Conservation (phyloP, 2,888 invertebrate genomes). For the Sesamia inferens region DNA sequence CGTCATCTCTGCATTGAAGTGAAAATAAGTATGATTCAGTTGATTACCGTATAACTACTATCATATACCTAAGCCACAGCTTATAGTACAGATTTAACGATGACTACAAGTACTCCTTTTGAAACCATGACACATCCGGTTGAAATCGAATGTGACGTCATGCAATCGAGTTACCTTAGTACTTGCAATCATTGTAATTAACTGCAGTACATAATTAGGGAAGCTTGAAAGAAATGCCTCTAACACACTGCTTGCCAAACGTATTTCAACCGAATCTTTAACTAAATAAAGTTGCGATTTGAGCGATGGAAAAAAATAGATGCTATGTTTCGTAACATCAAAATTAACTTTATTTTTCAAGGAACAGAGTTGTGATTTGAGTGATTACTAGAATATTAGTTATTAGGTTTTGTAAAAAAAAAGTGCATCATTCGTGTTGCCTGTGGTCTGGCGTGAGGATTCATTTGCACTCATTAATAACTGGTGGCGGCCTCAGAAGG, state of each 20-base stretch:
- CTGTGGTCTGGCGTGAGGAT: constrained; percentile 39
- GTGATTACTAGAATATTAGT: background rate
- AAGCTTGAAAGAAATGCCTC: constrained; percentile 20
- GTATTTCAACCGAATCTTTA: background rate
- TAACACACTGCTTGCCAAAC: background rate
- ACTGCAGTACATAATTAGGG: constrained; percentile 35
- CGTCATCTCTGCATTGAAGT: constrained; percentile 13
- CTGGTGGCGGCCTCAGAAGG: constrained; percentile 28
- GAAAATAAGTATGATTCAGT: constrained; percentile 32
- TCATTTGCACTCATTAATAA: constrained; percentile 57
- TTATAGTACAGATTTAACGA: background rate
- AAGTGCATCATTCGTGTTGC: constrained; percentile 29
- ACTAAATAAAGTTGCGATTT: background rate
- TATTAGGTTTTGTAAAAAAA: constrained; percentile 28
- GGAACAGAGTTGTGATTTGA: background rate
- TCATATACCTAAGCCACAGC: constrained; percentile 16
- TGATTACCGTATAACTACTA: constrained; percentile 23
- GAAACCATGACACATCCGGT: constrained; percentile 48
- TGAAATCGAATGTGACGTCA: constrained; percentile 47
- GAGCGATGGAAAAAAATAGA: background rate
- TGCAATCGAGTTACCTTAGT: constrained; percentile 30
- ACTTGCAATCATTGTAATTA: constrained; percentile 45
- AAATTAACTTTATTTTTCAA: background rate
- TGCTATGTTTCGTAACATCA: background rate
- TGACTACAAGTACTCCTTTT: constrained; percentile 3